Percentiles rank a stretch among this genome's conserved stretches.
Conservation (phyloP, 2,888 invertebrate genomes). For the Platerodrilus igneus region DNA sequence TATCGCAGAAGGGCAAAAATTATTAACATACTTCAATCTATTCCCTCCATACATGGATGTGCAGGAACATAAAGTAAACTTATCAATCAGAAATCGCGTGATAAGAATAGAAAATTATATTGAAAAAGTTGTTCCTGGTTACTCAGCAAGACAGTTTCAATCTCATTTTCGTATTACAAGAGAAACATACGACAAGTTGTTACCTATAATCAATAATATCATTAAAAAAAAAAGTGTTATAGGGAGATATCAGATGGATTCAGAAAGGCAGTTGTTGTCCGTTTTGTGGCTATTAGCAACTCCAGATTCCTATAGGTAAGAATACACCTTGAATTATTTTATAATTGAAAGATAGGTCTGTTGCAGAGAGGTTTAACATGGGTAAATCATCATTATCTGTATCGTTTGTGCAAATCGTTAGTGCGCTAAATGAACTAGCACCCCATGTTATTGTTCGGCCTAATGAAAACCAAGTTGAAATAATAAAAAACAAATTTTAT, state of each 20-base stretch:
- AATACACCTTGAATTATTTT: no score
- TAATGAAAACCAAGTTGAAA: no score
- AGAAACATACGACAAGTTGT: slow-evolving; percentile 1
- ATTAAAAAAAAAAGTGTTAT: background rate
- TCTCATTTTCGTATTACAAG: slow-evolving; percentile 1
- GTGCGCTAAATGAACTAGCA: slow-evolving; percentile 5
- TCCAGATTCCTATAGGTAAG: slow-evolving; percentile 7
- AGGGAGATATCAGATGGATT: background rate
- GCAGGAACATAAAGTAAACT: no score
- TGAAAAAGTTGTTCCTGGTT: no score
- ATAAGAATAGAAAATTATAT: no score
- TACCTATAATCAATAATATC: background rate
- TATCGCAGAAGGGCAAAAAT: no score
- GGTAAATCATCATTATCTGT: slow-evolving; percentile 13
- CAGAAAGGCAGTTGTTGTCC: slow-evolving; percentile 3
- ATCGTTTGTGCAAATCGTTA: slow-evolving; percentile 10
- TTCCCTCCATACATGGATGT: no score
- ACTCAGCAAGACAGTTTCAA: slow-evolving; percentile 9
- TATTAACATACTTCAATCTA: no score
- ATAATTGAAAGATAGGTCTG: no score
- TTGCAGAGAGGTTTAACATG: slow-evolving; percentile 13
- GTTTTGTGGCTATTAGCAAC: slow-evolving; percentile 8
- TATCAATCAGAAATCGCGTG: no score
- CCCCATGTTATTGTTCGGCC: slow-evolving; percentile 4
- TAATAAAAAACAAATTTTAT: background rate